Percentiles rank a stretch among this genome's conserved stretches.
phyloP scores from a whole-genome alignment of 1,140 invertebrate genomes.

The Penaeus japonicus region DNA sequence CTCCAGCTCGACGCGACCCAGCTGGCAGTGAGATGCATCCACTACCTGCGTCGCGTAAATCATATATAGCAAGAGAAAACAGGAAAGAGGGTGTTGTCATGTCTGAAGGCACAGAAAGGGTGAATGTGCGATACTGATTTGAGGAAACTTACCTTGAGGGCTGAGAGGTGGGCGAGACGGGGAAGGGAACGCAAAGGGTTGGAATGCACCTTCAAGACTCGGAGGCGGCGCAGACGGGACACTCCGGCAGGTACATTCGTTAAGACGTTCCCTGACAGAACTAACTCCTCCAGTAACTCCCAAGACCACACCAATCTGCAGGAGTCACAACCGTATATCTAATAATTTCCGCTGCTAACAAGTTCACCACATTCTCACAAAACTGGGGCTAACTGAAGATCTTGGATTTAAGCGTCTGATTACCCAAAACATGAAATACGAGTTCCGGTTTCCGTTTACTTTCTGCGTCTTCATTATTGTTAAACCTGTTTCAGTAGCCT shows the following conservation, averaged over 20 bases:
- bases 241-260: constrained; percentile 79
- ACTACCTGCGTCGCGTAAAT: constrained; percentile 29
- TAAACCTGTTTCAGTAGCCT: too few species aligned
- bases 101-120: not conserved
- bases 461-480: too few species aligned
- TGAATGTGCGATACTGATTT: not conserved
- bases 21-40: constrained; percentile 50
- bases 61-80: not conserved
- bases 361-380: too few species aligned
- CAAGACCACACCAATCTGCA: constrained; percentile 75
- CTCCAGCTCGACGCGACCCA: constrained; percentile 51
- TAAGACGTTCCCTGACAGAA: constrained; percentile 83
- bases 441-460: too few species aligned
- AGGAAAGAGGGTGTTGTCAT: not conserved
- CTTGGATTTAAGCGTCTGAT: too few species aligned
- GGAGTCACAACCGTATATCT: constrained; percentile 32
- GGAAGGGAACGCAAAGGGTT: constrained; percentile 79
- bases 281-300: constrained; percentile 80
- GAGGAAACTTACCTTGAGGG: constrained; percentile 70
- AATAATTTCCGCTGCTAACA: constrained; percentile 24
- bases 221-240: constrained; percentile 74
- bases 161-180: constrained; percentile 75
- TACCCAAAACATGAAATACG: too few species aligned
- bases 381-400: too few species aligned
- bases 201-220: constrained; percentile 81